Conservation (phyloP, 35 echinoderm and acorn worm genomes). For the Holothuria glaberrima region DNA sequence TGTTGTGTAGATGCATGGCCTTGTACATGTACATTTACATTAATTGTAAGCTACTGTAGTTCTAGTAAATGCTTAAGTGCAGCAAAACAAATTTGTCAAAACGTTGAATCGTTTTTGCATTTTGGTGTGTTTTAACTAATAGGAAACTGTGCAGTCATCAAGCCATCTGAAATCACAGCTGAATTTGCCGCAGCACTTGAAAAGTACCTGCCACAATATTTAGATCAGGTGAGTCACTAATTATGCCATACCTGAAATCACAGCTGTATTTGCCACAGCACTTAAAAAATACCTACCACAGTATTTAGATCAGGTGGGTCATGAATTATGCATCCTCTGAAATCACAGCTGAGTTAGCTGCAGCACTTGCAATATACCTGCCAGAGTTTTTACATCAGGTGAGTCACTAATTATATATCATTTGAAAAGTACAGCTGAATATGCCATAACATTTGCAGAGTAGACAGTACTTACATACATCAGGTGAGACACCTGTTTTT, state of each 20-base stretch:
- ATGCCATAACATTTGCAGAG: no score
- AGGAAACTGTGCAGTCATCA: conserved; percentile 88
- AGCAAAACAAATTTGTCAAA: no score
- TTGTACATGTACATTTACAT: no score
- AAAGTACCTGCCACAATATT: conserved; percentile 65
- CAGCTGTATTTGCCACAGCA: neutral
- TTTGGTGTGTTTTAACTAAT: neutral
- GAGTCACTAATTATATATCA: no score
- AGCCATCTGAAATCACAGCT: conserved; percentile 75
- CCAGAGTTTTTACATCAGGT: conserved; percentile 73
- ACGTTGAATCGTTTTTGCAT: no score
- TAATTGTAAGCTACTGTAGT: no score
- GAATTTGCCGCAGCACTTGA: conserved; percentile 51
- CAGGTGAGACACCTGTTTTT: no score
- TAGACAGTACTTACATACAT: no score
- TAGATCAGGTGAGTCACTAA: conserved; percentile 72
- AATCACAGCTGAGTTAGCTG: conserved; percentile 40
- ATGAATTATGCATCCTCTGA: conserved; percentile 68
- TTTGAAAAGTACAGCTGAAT: no score
- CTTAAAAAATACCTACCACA: neutral
- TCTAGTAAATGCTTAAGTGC: no score
- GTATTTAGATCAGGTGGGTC: neutral
- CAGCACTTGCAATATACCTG: conserved; percentile 50
- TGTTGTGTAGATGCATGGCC: no score
- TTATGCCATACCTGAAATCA: neutral